A percentile compares a stretch with the other conserved stretches of the same genome.
These are phyloP conservation scores for Pandemis heparana DNA, from an alignment of 2,888 invertebrate genomes.

Conservation along the genomic window DNA sequence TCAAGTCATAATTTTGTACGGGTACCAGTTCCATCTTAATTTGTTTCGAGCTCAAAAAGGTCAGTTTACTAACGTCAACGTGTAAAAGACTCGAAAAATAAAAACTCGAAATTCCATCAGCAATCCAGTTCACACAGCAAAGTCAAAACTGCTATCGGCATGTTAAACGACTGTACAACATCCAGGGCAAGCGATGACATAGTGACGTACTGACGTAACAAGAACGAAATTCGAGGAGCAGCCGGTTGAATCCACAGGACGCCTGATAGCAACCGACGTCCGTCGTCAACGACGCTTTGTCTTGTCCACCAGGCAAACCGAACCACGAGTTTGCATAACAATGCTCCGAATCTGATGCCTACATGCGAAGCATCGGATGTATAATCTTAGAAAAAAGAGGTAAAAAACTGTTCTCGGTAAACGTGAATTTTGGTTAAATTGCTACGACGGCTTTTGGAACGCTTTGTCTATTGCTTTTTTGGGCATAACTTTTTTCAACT, in stretches of 20 bases:
- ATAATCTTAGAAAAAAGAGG: conserved; percentile 48
- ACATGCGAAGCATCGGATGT: conserved; percentile 54
- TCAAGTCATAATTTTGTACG: no score
- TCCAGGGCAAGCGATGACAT: conserved; percentile 41
- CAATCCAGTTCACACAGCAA: conserved; percentile 34
- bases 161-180: conserved; percentile 39
- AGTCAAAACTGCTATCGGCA: conserved; percentile 40
- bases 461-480: neutral
- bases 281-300: conserved; percentile 82
- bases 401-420: conserved; percentile 9
- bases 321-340: conserved; percentile 82
- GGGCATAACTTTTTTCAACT: neutral
- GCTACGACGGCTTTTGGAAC: neutral
- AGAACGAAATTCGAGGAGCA: conserved; percentile 59
- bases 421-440: neutral
- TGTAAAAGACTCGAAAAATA: conserved; percentile 1
- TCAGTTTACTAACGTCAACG: neutral
- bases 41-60: neutral
- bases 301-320: conserved; percentile 79
- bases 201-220: conserved; percentile 54
- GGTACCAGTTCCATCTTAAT: neutral
- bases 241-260: conserved; percentile 68
- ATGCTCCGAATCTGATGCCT: conserved; percentile 78
- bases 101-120: conserved; percentile 27
- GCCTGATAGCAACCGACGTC: conserved; percentile 75